A percentile compares a stretch with the other conserved stretches of the same genome.
Evolutionary conservation across 2,797 vertebrate genomes (phyloP).

Genomic region (Onychomys torridus): DNA sequence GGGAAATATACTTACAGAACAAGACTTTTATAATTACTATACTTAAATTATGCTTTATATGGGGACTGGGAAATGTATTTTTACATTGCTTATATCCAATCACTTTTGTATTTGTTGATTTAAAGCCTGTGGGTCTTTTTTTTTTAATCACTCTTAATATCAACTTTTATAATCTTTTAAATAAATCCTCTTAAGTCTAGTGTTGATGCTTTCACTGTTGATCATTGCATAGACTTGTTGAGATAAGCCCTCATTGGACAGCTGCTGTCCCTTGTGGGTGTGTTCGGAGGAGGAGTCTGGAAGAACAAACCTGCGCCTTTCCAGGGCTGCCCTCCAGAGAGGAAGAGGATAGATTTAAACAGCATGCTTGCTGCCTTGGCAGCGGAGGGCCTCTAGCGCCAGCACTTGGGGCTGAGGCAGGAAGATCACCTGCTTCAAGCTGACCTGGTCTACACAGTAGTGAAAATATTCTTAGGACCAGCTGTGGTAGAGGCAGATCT

Average conservation of each 20-base stretch:
- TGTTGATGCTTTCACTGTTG: not conserved
- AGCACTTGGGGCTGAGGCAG: not conserved
- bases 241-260: not conserved
- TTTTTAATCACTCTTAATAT: constrained; percentile 59
- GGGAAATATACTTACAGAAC: constrained; percentile 21
- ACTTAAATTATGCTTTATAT: constrained; percentile 71
- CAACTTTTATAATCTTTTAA: constrained; percentile 78
- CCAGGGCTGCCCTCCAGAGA: not conserved
- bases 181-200: constrained; percentile 75
- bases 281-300: not conserved
- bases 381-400: not conserved
- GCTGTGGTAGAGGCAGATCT: not conserved
- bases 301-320: not conserved
- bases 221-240: not conserved
- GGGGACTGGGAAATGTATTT: constrained; percentile 68
- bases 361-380: not conserved
- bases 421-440: not conserved
- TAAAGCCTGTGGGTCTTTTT: constrained; percentile 68
- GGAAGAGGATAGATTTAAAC: not conserved
- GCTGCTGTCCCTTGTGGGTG: too few species aligned
- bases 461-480: not conserved
- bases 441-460: not conserved
- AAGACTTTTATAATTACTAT: constrained; percentile 59
- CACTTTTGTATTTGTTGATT: constrained; percentile 78
- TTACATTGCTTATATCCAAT: constrained; percentile 71